These are phyloP conservation scores for Ornithoptera alexandrae DNA, from an alignment of 2,888 invertebrate genomes.

Conservation along the genomic window DNA sequence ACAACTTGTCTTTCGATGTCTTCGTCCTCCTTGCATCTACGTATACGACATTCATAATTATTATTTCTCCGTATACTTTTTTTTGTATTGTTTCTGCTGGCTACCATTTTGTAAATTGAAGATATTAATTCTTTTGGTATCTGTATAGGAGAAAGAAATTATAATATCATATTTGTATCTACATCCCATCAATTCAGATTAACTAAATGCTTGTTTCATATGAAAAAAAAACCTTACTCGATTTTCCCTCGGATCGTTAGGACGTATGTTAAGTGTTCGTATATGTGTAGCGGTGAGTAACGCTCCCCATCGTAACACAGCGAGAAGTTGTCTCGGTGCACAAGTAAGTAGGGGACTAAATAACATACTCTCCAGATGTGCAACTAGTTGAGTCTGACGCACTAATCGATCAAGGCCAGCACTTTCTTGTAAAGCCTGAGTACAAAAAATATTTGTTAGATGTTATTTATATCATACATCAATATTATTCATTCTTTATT, in stretches of 20 bases:
- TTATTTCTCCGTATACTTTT: conserved; percentile 75
- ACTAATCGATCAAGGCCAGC: conserved; percentile 90
- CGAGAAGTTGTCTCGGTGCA: conserved; percentile 82
- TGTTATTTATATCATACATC: background rate
- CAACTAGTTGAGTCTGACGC: conserved; percentile 89
- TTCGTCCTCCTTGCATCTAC: conserved; percentile 53
- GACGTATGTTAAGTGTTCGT: conserved; percentile 87
- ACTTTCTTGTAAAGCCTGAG: conserved; percentile 86
- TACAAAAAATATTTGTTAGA: conserved; percentile 1
- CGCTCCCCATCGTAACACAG: conserved; percentile 85
- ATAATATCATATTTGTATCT: background rate
- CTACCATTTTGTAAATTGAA: conserved; percentile 86
- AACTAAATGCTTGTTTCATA: background rate
- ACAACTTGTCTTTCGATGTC: conserved; percentile 53
- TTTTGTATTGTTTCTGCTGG: conserved; percentile 82
- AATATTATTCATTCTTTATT: no score
- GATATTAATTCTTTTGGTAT: conserved; percentile 87
- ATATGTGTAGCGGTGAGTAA: conserved; percentile 87
- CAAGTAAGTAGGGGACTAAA: conserved; percentile 87
- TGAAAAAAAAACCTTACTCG: conserved; percentile 63
- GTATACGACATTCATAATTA: conserved; percentile 68
- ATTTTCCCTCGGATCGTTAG: conserved; percentile 90
- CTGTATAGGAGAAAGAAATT: conserved; percentile 45
- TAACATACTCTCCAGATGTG: conserved; percentile 89
- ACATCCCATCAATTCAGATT: no score